Evolutionary conservation across 1,140 invertebrate species (phyloP), one percentile per base, ranked within the genome.

Genomic region (Homarus americanus): DNA sequence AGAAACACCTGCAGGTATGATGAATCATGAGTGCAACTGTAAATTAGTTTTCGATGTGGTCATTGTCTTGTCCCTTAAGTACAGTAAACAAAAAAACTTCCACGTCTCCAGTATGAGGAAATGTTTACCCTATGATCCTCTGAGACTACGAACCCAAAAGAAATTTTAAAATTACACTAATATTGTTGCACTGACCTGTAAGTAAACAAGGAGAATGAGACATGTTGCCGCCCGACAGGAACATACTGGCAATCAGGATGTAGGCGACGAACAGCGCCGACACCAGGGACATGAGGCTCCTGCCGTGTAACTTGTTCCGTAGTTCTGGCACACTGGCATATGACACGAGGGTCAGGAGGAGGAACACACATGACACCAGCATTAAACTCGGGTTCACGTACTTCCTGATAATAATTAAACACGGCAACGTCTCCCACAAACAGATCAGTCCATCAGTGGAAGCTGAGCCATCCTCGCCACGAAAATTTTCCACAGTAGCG

Each of bases 311-410:
- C 63, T 63, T 82, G 49, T 63, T 36, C 15, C 49, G 12, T 10
- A 82, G 53, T 2, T 82, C 79, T 3, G 79, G 28, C 49, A 82
- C 1, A 32, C 53, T 63, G 79, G 63, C 63, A n/a, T 82, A 82
- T 20, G 41, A 32, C 10, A 53, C 79, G 28, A 82, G 79, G 53
- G 79, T 82, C 32, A 82, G 2, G 49, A 49, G 20, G 1, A 82
- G 79, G 44, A 58, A 82, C 24, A 63, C 53, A 15, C 79, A 63
- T 2, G 79, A 82, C 32, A 82, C 79, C 79, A 82, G 53, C n/a
- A 82, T 32, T 28, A 82, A 28, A 32, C 20, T 44, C 49, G 79
- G 53, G 79, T 82, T 63, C 53, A 82, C 20, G 38, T 63, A 63
- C 4, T 12, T 34, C 44, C 15, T 36, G 2, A 36, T 24, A 0